These are phyloP conservation scores for Antigone vipio DNA, from an alignment of 2,113 vertebrate species.

Conservation along the genomic window DNA sequence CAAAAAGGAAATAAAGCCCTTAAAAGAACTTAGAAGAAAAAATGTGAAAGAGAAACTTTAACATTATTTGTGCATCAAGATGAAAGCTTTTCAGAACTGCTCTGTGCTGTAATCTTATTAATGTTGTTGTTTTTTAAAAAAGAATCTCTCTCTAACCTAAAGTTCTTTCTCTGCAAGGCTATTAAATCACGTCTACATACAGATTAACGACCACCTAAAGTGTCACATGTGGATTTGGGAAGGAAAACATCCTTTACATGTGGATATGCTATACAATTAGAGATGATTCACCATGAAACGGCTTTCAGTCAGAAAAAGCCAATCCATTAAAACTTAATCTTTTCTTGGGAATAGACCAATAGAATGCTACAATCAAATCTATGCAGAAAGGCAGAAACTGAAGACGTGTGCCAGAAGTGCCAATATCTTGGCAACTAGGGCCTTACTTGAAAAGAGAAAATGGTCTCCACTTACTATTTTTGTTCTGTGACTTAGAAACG, in stretches of 20 bases:
- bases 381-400: background rate
- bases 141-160: background rate
- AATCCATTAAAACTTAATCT: background rate
- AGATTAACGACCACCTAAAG: background rate
- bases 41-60: background rate
- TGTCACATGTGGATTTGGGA: background rate
- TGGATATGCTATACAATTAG: background rate
- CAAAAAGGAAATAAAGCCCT: background rate
- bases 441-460: background rate
- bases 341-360: background rate
- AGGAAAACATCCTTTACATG: background rate
- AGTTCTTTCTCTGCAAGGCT: background rate
- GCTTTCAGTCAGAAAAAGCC: background rate
- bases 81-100: background rate
- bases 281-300: background rate
- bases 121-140: background rate
- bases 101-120: background rate
- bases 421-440: background rate
- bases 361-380: background rate
- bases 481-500: background rate
- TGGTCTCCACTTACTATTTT: background rate
- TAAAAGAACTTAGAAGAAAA: background rate
- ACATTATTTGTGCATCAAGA: background rate
- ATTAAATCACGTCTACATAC: background rate
- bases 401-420: background rate